Evolutionary conservation across 2,113 vertebrate genomes (phyloP).

Genomic region (Passer montanus): DNA sequence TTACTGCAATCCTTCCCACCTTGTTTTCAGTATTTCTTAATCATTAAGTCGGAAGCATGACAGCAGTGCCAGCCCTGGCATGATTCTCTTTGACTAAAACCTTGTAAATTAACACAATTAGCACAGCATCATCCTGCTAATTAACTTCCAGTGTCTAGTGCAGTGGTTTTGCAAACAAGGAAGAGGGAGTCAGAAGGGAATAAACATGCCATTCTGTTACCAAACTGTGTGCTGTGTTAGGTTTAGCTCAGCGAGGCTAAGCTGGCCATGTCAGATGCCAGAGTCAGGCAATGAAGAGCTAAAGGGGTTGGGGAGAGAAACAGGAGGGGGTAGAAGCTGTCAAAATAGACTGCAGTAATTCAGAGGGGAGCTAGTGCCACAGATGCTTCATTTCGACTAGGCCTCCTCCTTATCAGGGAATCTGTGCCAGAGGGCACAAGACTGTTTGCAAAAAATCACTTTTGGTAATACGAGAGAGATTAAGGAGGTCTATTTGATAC

Average conservation of each 20-base stretch:
- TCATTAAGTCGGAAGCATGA: conserved; percentile 91
- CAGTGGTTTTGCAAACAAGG: conserved; percentile 88
- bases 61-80: conserved; percentile 89
- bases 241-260: conserved; percentile 74
- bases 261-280: conserved; percentile 77
- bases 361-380: conserved; percentile 71
- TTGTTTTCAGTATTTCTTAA: conserved; percentile 89
- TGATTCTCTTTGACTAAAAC: conserved; percentile 96
- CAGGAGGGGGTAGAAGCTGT: conserved; percentile 67
- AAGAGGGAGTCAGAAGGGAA: conserved; percentile 87
- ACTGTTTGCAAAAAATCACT: conserved; percentile 74
- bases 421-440: conserved; percentile 76
- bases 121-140: conserved; percentile 96
- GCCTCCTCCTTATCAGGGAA: conserved; percentile 68
- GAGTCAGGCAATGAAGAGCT: conserved; percentile 73
- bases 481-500: conserved; percentile 67
- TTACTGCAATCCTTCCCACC: conserved; percentile 85
- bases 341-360: conserved; percentile 72
- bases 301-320: conserved; percentile 69
- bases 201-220: conserved; percentile 87
- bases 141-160: conserved; percentile 92
- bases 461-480: conserved; percentile 73
- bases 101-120: conserved; percentile 99
- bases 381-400: conserved; percentile 72
- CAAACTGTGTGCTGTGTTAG: conserved; percentile 77